phyloP scores from a whole-genome alignment of 2,888 invertebrate species.

The Drosophila flavopinicola region DNA sequence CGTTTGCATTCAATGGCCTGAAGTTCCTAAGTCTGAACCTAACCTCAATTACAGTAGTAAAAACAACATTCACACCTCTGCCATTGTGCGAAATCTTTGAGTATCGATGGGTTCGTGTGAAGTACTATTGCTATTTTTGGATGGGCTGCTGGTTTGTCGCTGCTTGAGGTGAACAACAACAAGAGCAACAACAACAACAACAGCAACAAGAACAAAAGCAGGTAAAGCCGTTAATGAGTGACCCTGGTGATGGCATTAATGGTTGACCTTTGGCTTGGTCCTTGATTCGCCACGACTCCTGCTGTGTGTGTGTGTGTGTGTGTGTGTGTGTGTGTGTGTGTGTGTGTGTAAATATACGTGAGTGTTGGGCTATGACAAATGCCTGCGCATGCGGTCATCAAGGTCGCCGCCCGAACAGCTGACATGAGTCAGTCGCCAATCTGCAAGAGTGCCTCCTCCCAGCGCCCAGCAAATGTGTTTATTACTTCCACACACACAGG shows the following conservation, averaged over 20 bases:
- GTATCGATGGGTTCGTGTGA: neutral
- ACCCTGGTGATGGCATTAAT: conserved; percentile 30
- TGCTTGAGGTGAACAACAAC: conserved; percentile 17
- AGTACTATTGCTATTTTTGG: neutral
- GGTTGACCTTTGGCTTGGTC: conserved; percentile 42
- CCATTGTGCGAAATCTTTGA: too few relatives aligned
- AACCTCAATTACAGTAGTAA: conserved; percentile 7
- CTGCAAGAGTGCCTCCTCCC: neutral
- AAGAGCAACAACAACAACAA: conserved; percentile 13
- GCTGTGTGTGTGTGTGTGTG: neutral
- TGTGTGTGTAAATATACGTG: conserved; percentile 15
- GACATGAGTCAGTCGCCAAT: conserved; percentile 52
- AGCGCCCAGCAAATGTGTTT: conserved; percentile 22
- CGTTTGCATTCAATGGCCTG: conserved; percentile 8
- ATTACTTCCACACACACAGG: conserved; percentile 3
- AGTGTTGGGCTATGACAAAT: conserved; percentile 31
- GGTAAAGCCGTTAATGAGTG: conserved; percentile 32
- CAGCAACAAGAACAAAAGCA: conserved; percentile 17
- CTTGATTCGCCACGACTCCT: conserved; percentile 34
- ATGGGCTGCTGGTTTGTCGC: neutral
- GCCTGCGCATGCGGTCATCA: conserved; percentile 74
- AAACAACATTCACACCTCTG: neutral
- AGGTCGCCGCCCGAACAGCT: conserved; percentile 64
- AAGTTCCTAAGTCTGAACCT: neutral
- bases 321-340: neutral